These are phyloP conservation scores for Uromys caudimaculatus DNA, from an alignment of 2,797 vertebrate species.

Conservation along the genomic window DNA sequence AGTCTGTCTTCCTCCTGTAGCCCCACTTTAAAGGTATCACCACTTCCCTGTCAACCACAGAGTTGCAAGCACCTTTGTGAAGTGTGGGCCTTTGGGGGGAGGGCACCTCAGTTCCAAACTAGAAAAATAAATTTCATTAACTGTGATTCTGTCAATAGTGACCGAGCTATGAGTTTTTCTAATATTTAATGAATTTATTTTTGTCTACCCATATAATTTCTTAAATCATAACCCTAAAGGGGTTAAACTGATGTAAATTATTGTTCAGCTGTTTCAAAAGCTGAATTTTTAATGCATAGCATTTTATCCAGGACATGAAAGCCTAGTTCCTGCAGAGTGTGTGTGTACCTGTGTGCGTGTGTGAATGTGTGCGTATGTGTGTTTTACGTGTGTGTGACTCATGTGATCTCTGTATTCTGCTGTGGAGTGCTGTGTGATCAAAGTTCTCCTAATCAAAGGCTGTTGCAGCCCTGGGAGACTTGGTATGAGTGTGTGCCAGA, in stretches of 20 bases:
- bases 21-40: not conserved
- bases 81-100: no score
- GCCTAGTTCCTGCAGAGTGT: accelerated
- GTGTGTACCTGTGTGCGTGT: not conserved
- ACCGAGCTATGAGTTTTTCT: slow-evolving; percentile 47
- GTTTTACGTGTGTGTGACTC: not conserved
- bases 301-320: not conserved
- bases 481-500: not conserved
- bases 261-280: not conserved
- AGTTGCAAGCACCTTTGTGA: not conserved
- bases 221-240: not conserved
- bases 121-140: slow-evolving; percentile 17
- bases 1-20: not conserved
- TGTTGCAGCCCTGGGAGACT: not conserved
- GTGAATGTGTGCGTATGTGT: no score
- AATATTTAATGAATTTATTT: not conserved
- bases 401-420: not conserved
- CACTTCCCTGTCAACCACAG: no score
- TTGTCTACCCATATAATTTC: not conserved
- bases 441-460: not conserved
- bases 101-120: not conserved
- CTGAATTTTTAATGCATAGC: not conserved
- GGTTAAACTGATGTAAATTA: not conserved
- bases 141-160: slow-evolving; percentile 39
- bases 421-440: not conserved